A percentile compares a stretch with the other conserved stretches of the same genome.
Evolutionary conservation across 2,888 invertebrate genomes (phyloP).

Genomic region (Acrobasis repandana): DNA sequence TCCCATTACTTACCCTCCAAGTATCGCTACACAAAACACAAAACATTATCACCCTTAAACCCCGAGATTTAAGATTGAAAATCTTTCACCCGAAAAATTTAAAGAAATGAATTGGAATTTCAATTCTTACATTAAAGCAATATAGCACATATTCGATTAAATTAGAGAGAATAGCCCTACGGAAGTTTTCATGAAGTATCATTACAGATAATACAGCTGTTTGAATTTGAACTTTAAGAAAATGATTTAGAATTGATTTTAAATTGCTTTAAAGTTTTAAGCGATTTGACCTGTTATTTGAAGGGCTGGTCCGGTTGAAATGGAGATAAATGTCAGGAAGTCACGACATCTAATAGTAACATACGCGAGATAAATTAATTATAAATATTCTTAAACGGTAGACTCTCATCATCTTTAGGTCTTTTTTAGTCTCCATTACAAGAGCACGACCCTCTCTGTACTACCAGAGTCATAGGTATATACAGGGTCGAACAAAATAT

Average conservation of each 20-base stretch:
- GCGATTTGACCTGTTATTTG: constrained; percentile 27
- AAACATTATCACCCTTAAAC: neutral
- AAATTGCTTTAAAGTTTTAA: neutral
- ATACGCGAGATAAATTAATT: too few species aligned
- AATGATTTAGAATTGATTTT: neutral
- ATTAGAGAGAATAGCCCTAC: neutral
- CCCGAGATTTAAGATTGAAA: constrained; percentile 13
- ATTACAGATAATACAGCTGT: neutral
- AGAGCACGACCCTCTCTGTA: too few species aligned
- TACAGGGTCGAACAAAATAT: too few species aligned
- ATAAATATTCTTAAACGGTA: too few species aligned
- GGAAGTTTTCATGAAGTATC: constrained; percentile 12
- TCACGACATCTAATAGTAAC: neutral
- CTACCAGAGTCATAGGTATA: too few species aligned
- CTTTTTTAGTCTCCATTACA: too few species aligned
- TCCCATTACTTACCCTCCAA: neutral
- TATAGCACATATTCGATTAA: neutral
- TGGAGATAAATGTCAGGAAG: constrained; percentile 19
- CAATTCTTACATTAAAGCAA: neutral
- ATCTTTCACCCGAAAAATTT: neutral
- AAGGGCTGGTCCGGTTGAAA: constrained; percentile 22
- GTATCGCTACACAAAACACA: neutral
- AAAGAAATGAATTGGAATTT: neutral
- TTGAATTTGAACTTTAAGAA: neutral
- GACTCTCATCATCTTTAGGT: too few species aligned